A percentile compares a stretch with the other conserved stretches of the same genome.
Evolutionary conservation across 2,797 vertebrate genomes (phyloP).

Genomic region (Esox masquinongy): DNA sequence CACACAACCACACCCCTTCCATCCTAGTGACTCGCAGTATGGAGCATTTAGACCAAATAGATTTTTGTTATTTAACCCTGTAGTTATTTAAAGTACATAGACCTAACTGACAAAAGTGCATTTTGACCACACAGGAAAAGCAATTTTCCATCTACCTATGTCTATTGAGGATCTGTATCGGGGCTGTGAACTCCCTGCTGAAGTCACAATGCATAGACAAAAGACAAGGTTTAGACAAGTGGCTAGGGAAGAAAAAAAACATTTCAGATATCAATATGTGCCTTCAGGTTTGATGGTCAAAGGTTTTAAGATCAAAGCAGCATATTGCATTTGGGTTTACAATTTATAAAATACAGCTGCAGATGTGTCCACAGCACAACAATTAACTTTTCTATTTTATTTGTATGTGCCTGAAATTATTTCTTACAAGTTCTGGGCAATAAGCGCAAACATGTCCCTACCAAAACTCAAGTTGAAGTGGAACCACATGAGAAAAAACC

Average conservation of each 20-base stretch:
- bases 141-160: neutral
- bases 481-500: neutral
- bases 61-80: constrained; percentile 2
- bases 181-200: constrained; percentile 4
- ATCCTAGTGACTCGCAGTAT: neutral
- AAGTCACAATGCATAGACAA: constrained; percentile 20
- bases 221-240: constrained; percentile 1
- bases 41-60: neutral
- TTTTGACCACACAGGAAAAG: neutral
- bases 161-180: neutral
- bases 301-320: neutral
- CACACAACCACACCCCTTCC: neutral
- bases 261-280: constrained; percentile 1
- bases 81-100: neutral
- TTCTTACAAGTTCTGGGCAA: neutral
- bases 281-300: neutral
- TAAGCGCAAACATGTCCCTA: neutral
- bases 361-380: neutral
- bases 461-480: neutral
- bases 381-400: neutral
- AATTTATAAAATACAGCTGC: neutral
- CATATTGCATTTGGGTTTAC: neutral
- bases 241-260: neutral
- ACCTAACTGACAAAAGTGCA: constrained; percentile 7
- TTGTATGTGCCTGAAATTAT: neutral